Base-by-base conservation (phyloP, 2,797 vertebrate species). In the Anguilla pacifica region DNA sequence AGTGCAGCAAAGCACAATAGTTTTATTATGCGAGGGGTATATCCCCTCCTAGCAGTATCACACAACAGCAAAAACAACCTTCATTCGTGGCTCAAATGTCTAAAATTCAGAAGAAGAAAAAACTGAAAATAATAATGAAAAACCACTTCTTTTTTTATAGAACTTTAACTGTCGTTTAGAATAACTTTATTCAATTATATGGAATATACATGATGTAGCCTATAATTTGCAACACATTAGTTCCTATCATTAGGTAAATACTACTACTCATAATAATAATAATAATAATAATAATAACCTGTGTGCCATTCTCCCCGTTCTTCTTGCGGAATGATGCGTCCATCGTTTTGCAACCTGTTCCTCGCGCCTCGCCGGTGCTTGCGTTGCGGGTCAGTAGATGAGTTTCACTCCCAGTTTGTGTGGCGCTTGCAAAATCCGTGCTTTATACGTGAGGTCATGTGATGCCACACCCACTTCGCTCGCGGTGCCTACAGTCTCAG, bases 301-400 rank as follows among this genome's bases (percentile, higher is more conserved):
- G 88, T 77, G 85, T 84, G 19, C 59, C 84, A 72, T 89, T 59
- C 57, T 89, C 88, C 81, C 94, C 94, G 87, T 96, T 96, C 43
- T 91, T 87, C 51, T 1, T 93, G 86, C 91, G 95, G 88, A 94
- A 91, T 0, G 89, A 92, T n/a, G 94, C 93, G 90, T 97, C 96
- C 96, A 96, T 97, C 89, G 86, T 95, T 51, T 81, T 25, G 15
- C 22, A 25, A 39, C 74, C 28, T n/a, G 49, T 46, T 83, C 81
- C 88, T 39, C 53, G 11, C 51, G 15, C 22, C 59, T 57, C 39
- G 49, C 49, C 61, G 83, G 82, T 88, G 83, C 53, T 35, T 67
- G 67, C 49, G 86, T 86, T 83, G 83, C 61, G 86, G 89, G 7
- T 77, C 72, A 43, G 61, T 51, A 22, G 17, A 86, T 67, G 85